Evolutionary conservation across 1,140 invertebrate species (phyloP).

Genomic region (Neoseiulus cucumeris): DNA sequence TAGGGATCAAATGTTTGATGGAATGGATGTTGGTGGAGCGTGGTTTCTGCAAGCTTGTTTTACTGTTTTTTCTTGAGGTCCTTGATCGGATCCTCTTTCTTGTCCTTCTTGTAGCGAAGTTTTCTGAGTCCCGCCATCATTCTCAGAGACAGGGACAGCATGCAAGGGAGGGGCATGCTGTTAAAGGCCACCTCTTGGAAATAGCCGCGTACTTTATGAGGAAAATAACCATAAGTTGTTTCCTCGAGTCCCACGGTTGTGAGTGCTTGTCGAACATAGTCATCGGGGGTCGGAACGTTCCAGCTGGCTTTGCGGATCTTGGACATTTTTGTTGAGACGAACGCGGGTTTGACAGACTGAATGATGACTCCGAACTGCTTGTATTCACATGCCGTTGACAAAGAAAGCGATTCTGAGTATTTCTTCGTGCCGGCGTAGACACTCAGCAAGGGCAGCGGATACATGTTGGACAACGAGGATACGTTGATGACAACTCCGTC

Average conservation of each 20-base stretch:
- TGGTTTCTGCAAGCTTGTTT: too few relatives aligned
- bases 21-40: too few relatives aligned
- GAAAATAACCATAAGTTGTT: constrained; percentile 49
- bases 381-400: constrained; percentile 61
- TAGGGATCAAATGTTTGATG: too few relatives aligned
- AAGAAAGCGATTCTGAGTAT: constrained; percentile 65
- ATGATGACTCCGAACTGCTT: constrained; percentile 46
- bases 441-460: constrained; percentile 58
- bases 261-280: constrained; percentile 53
- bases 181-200: constrained; percentile 22
- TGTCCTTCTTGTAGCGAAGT: background rate
- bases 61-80: too few relatives aligned
- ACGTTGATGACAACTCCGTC: constrained; percentile 80
- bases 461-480: constrained; percentile 55
- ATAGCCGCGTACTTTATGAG: constrained; percentile 23
- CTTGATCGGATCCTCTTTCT: background rate
- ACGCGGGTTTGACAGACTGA: constrained; percentile 65
- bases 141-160: constrained; percentile 22
- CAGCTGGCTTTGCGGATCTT: constrained; percentile 55
- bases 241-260: constrained; percentile 51
- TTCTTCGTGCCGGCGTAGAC: constrained; percentile 78
- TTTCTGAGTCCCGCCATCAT: background rate
- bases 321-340: constrained; percentile 81
- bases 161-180: constrained; percentile 23
- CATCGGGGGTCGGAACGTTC: constrained; percentile 52